Base-by-base conservation (phyloP, 2,113 vertebrate species). In the Syngnathus scovelli region DNA sequence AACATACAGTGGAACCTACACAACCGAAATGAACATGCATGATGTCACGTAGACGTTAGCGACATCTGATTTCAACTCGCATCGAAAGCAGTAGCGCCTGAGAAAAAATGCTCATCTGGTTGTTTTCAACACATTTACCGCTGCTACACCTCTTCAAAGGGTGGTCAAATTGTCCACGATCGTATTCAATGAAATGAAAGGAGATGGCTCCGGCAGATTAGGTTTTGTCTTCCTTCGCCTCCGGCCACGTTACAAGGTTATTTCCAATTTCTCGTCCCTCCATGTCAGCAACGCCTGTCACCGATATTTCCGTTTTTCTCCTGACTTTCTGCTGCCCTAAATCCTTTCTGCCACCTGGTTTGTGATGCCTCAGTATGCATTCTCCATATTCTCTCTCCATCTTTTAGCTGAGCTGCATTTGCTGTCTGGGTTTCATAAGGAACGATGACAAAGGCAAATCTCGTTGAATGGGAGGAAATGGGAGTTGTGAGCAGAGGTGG, bases 401-500 rank as follows among this genome's bases (percentile, higher is more conserved):
- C 72, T 54, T 52, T 60, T 39, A 54, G 69, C 55, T 7, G 36
- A 65, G 66, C 59, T 16, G 60, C 68, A 44, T 66, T 61, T 44
- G 67, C 72, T 67, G 67, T 71, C 66, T 61, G 55, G 48, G n/a
- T 70, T 75, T 66, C 64, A 62, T 62, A 79, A 79, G 51, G 41
- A 41, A 54, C 61, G 37, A 75, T 68, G 56, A 77, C 72, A 76
- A 64, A 69, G 70, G 56, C 52, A 48, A 59, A 75, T 64, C 56
- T 54, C 73, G 66, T 80, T 78, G 59, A 78, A 44, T 56, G 64
- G 66, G 67, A 56, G 64, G 58, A 46, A 51, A 62, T 10, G 1
- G 11, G 70, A 79, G 56, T 64, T 68, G 37, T 63, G 72, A 76
- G 74, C 69, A 41, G 64, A 63, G 70, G 79, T 78, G 65, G 68